Base-by-base conservation (phyloP, 2,888 invertebrate genomes). In the Calameuta filiformis region DNA sequence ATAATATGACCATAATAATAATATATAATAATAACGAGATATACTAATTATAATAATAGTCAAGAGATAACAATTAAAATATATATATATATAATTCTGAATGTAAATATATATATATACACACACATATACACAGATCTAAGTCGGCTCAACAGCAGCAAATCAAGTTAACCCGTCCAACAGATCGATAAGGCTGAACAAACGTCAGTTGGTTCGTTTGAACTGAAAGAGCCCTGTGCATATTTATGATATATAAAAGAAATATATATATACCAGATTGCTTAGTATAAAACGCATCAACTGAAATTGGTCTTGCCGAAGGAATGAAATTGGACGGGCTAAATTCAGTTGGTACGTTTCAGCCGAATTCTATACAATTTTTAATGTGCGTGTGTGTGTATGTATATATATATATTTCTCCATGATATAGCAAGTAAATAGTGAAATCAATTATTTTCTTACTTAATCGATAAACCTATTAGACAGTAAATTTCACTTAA, bases 31-130 rank as follows among this genome's bases (percentile, higher is more conserved):
- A 86, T 89, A 87, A 87, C 85, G 82, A 85, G 84, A 87, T 87
- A 88, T 84, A 85, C 85, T 87, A 88, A 83, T 12, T 34, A 37
- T 76, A 76, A 73, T 86, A 86, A 87, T 87, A 87, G 83, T 87
- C 84, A 86, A 86, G 87, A 88, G 86, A 85, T 88, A 89, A 89
- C 87, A 87, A 88, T 84, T 88, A 86, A 89, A 88, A 87, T 89
- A 86, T 89, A 88, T 84, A 88, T 84, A n/a, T 71, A 33, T 34
- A 71, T 33, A 71, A 15, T 23, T 81, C 80, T 81, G 82, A 79
- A 79, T 81, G 77, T 77, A 68, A 79, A 68, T 81, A 77, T 77
- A 76, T 78, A 33, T 35, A 75, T 80, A 35, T 78, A 73, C 69
- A 68, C 35, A 74, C 75, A 73, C 75, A 30, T 71, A 56, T 2